Percentiles rank a stretch among this genome's conserved stretches.
These are phyloP conservation scores for Oceanites oceanicus DNA, from an alignment of 2,113 vertebrate species.

Conservation along the genomic window DNA sequence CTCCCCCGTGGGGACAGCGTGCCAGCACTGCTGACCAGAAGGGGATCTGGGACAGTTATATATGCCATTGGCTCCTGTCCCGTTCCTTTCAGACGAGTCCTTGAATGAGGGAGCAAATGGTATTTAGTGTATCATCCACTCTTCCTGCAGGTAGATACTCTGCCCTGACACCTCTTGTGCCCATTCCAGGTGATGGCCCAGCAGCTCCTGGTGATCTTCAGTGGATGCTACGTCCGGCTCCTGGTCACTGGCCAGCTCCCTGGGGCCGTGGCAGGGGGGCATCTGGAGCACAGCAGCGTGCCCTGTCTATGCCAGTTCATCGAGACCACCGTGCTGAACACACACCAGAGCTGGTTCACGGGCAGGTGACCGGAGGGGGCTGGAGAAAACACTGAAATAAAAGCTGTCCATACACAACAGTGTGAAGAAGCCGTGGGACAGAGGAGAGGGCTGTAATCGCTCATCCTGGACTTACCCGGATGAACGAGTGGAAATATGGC, in stretches of 20 bases:
- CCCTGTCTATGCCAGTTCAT: slow-evolving; percentile 80
- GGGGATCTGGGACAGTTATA: neutral
- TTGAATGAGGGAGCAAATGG: neutral
- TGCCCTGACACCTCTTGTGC: neutral
- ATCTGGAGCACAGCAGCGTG: slow-evolving; percentile 8
- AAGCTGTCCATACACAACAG: neutral
- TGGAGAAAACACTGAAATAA: neutral
- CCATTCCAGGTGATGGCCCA: slow-evolving; percentile 72
- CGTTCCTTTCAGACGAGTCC: neutral
- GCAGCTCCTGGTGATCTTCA: slow-evolving; percentile 75
- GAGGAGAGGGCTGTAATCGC: neutral
- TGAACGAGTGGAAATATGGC: rapidly evolving
- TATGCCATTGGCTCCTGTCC: neutral
- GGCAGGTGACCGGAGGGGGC: neutral
- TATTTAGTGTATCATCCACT: neutral
- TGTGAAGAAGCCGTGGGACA: neutral
- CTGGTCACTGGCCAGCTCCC: slow-evolving; percentile 73
- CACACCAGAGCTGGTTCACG: neutral
- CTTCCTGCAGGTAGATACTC: neutral
- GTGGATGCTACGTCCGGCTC: slow-evolving; percentile 73
- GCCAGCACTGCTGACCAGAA: neutral
- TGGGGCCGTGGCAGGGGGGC: neutral
- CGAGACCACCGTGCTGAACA: slow-evolving; percentile 15
- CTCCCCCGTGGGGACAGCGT: neutral
- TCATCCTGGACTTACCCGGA: neutral